A percentile compares a stretch with the other conserved stretches of the same genome.
phyloP scores from a whole-genome alignment of 2,797 vertebrate species.

The Girardinus metallicus region DNA sequence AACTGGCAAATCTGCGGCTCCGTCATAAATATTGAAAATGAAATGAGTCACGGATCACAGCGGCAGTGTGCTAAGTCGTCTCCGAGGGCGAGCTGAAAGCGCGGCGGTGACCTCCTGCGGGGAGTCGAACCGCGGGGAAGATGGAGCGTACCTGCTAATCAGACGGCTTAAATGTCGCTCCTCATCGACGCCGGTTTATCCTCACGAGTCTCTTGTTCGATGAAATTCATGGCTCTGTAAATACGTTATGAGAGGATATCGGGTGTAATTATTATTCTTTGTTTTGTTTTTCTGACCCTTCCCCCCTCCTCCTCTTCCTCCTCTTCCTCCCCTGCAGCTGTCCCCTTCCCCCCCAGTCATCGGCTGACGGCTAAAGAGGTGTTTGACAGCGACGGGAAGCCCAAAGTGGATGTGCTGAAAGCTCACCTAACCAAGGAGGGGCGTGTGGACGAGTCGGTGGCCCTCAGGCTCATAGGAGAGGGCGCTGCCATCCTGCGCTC shows the following conservation, averaged over 20 bases:
- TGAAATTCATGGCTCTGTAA: conserved; percentile 40
- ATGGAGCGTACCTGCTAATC: conserved; percentile 64
- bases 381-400: conserved; percentile 96
- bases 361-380: conserved; percentile 97
- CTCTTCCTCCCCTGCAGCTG: conserved; percentile 79
- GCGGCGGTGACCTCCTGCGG: conserved; percentile 47
- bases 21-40: conserved; percentile 59
- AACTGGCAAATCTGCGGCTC: conserved; percentile 43
- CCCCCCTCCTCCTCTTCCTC: conserved; percentile 86
- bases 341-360: conserved; percentile 97
- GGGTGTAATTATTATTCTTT: conserved; percentile 14
- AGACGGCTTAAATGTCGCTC: conserved; percentile 55
- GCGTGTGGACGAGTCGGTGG: conserved; percentile 93
- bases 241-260: conserved; percentile 23
- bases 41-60: conserved; percentile 64
- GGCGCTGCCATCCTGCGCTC: conserved; percentile 92
- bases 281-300: not conserved
- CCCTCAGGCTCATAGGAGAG: conserved; percentile 94
- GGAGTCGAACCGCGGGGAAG: conserved; percentile 52
- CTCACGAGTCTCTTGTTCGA: conserved; percentile 38
- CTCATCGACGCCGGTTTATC: conserved; percentile 50
- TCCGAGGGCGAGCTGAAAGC: conserved; percentile 59
- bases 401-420: conserved; percentile 97
- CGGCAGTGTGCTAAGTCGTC: conserved; percentile 62
- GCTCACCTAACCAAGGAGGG: conserved; percentile 98